These are phyloP conservation scores for Orbicella faveolata DNA, from an alignment of 64 coral and sea anemone species.

Conservation along the genomic window DNA sequence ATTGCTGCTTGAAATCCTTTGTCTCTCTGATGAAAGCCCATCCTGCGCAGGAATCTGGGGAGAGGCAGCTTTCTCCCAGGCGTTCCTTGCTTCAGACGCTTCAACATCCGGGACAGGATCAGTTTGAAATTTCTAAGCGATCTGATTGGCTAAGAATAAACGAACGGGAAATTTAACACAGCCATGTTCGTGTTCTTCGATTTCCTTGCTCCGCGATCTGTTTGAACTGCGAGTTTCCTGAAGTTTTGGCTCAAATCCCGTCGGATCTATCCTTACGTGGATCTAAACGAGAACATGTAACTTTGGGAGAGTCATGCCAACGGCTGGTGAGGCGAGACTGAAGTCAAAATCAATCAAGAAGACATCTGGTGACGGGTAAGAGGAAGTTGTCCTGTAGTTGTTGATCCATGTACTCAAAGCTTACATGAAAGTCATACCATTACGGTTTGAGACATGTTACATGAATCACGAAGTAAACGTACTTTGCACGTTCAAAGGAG, in stretches of 20 bases:
- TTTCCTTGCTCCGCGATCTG: background rate
- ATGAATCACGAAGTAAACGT: too few species aligned
- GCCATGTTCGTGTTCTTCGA: background rate
- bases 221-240: background rate
- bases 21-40: too few species aligned
- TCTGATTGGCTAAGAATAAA: slow-evolving; percentile 45
- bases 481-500: too few species aligned
- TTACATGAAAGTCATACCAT: background rate
- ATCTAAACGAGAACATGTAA: background rate
- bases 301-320: slow-evolving; percentile 10
- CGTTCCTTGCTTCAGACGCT: background rate
- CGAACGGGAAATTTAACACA: slow-evolving; percentile 42
- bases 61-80: slow-evolving; percentile 1
- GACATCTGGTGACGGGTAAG: slow-evolving; percentile 25
- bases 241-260: background rate
- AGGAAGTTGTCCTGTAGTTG: background rate
- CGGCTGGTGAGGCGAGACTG: slow-evolving; percentile 24
- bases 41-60: background rate
- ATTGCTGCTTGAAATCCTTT: too few species aligned
- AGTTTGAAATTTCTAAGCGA: slow-evolving; percentile 13
- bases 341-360: background rate
- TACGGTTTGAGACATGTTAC: too few species aligned
- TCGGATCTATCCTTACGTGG: background rate
- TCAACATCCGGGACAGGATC: slow-evolving; percentile 4
- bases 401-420: background rate